Conservation (phyloP, 1,140 invertebrate genomes). For the Andrena cerasifolii region DNA sequence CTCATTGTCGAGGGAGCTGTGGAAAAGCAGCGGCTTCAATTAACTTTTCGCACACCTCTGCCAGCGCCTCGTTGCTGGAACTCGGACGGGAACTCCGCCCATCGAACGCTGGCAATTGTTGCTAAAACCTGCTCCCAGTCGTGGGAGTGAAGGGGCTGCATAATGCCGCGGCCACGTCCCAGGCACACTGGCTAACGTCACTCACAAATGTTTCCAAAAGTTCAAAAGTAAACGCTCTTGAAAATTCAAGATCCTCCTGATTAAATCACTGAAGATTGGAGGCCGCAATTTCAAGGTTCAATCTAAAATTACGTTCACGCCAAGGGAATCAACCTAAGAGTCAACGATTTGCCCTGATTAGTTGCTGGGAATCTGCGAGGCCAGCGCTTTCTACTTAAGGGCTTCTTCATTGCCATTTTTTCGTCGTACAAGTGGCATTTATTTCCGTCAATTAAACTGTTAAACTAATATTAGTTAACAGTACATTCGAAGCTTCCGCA, state of each 20-base stretch:
- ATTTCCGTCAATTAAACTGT: too few species aligned
- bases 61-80: constrained; percentile 19
- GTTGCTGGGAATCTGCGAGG: too few species aligned
- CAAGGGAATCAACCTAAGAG: too few species aligned
- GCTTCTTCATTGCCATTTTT: too few species aligned
- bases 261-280: too few species aligned
- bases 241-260: background rate
- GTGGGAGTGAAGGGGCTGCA: constrained; percentile 66
- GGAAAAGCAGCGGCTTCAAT: constrained; percentile 76
- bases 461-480: too few species aligned
- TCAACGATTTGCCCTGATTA: too few species aligned
- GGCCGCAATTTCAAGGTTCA: too few species aligned
- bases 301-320: too few species aligned
- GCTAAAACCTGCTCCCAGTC: constrained; percentile 66
- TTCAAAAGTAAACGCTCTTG: background rate
- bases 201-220: background rate
- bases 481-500: too few species aligned
- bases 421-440: too few species aligned
- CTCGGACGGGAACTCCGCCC: constrained; percentile 64
- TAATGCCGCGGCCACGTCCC: constrained; percentile 24
- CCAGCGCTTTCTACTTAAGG: too few species aligned
- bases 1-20: constrained; percentile 70
- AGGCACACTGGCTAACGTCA: background rate
- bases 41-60: constrained; percentile 76
- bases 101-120: constrained; percentile 69